A percentile compares a stretch with the other conserved stretches of the same genome.
Conservation (phyloP, 37 sponge, comb jelly and placozoan species). For the Ephydatia muelleri region DNA sequence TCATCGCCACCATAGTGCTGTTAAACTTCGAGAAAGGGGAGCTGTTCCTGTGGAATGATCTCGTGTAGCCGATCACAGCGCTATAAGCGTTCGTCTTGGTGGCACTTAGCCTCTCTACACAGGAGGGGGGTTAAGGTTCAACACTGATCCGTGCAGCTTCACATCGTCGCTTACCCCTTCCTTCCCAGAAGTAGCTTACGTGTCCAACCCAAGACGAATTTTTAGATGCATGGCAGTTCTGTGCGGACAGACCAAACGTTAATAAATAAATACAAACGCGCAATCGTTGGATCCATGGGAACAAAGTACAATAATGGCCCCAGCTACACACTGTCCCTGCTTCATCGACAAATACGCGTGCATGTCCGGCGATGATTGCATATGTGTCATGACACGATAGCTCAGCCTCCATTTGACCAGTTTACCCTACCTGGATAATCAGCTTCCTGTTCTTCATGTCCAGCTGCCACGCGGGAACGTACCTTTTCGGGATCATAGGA, state of each 20-base stretch:
- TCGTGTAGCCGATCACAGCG: slow-evolving; percentile 32
- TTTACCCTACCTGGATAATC: slow-evolving; percentile 49
- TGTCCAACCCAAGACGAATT: slow-evolving; percentile 63
- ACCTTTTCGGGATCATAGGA: slow-evolving; percentile 76
- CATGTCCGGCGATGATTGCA: no score
- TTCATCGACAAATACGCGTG: no score
- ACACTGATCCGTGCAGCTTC: no score
- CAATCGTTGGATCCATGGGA: no score
- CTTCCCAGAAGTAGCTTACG: slow-evolving; percentile 52
- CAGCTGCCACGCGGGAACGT: slow-evolving; percentile 82
- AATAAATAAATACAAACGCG: no score
- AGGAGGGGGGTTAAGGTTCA: neutral
- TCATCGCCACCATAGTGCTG: slow-evolving; percentile 46
- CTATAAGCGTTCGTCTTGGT: slow-evolving; percentile 25
- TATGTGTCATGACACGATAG: no score
- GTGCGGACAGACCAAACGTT: neutral
- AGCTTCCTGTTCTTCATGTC: slow-evolving; percentile 79
- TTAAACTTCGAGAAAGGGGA: slow-evolving; percentile 70
- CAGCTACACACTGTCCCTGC: no score
- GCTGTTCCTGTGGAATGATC: slow-evolving; percentile 40
- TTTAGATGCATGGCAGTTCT: slow-evolving; percentile 39
- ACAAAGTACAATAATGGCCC: no score
- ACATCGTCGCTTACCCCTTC: slow-evolving; percentile 45
- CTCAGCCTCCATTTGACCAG: neutral
- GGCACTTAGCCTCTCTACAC: slow-evolving; percentile 62